Conservation (phyloP, 2,113 vertebrate genomes). For the Sturnus vulgaris region DNA sequence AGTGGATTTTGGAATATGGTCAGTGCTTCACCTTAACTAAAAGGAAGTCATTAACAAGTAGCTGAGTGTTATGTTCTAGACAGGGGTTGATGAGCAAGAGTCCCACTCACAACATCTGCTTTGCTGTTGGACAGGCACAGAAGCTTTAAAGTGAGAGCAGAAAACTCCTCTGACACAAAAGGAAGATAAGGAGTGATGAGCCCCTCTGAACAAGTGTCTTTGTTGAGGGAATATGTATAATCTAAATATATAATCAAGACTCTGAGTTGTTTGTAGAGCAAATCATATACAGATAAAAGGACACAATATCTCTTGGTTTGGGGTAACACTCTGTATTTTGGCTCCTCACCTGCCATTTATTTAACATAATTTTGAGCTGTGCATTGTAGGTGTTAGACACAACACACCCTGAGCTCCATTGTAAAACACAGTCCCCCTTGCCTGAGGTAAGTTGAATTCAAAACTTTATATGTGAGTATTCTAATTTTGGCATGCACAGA, state of each 20-base stretch:
- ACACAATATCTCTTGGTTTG: not conserved
- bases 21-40: not conserved
- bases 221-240: not conserved
- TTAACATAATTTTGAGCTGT: not conserved
- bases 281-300: not conserved
- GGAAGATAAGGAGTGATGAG: not conserved
- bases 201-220: not conserved
- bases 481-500: not conserved
- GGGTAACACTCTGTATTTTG: not conserved
- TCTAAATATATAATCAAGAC: not conserved
- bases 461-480: not conserved
- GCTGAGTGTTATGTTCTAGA: not conserved
- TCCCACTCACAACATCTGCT: not conserved
- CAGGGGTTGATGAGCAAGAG: not conserved
- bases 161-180: not conserved
- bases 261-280: not conserved
- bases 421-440: not conserved
- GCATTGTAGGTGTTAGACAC: not conserved
- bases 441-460: not conserved
- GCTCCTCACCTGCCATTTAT: not conserved
- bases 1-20: not conserved
- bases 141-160: not conserved
- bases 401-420: not conserved
- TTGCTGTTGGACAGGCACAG: not conserved
- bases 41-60: not conserved